Conservation (phyloP, 2,888 invertebrate genomes). For the Anarsia innoxiella region DNA sequence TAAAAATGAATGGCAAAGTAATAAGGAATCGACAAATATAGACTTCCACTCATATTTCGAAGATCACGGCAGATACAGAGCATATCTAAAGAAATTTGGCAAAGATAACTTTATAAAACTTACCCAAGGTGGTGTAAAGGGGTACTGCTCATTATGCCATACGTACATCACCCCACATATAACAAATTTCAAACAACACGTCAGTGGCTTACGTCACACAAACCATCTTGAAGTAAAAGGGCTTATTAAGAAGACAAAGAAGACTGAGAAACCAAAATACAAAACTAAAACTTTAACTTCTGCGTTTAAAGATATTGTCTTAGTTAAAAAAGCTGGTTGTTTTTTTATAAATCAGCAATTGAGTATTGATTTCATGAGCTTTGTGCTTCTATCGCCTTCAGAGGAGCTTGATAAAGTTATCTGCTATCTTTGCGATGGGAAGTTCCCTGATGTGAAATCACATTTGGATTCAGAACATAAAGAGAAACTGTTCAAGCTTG, state of each 20-base stretch:
- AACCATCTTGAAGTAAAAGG: constrained; percentile 37
- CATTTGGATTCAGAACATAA: constrained; percentile 38
- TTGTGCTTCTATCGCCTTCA: background rate
- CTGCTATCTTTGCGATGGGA: constrained; percentile 38
- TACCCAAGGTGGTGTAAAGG: constrained; percentile 38
- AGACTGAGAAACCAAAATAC: constrained; percentile 20
- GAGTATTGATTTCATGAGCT: constrained; percentile 5
- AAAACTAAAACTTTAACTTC: constrained; percentile 16
- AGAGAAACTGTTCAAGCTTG: constrained; percentile 26
- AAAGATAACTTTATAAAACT: constrained; percentile 37
- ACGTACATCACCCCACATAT: constrained; percentile 32
- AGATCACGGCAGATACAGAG: constrained; percentile 39
- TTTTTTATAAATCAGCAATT: constrained; percentile 29
- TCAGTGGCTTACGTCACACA: constrained; percentile 32
- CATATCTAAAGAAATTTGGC: constrained; percentile 36
- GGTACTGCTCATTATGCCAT: constrained; percentile 42
- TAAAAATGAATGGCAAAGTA: constrained; percentile 5
- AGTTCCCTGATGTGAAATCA: constrained; percentile 12
- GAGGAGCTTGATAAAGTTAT: constrained; percentile 25
- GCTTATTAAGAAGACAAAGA: constrained; percentile 18
- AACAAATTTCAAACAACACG: constrained; percentile 33
- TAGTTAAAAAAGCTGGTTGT: constrained; percentile 1
- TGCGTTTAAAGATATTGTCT: constrained; percentile 15
- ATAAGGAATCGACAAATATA: too few species aligned
- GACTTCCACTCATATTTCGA: background rate